phyloP scores from a whole-genome alignment of 2,888 invertebrate genomes.

The Syrphus vitripennis region DNA sequence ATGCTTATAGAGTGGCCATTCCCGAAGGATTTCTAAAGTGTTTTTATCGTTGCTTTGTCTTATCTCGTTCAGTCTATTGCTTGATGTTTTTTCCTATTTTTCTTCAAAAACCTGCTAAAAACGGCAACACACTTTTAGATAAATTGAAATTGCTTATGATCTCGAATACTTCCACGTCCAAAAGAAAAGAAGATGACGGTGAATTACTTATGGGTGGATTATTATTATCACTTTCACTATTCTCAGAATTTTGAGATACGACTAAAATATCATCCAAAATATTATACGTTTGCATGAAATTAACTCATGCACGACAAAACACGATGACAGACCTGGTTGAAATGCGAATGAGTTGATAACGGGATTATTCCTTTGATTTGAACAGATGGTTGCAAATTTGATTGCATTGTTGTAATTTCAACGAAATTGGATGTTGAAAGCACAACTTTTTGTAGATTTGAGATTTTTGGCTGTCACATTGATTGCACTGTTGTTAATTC shows the following conservation, averaged over 20 bases:
- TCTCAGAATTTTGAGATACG: not conserved
- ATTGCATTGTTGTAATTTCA: not conserved
- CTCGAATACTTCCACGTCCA: not conserved
- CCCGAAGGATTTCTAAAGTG: not conserved
- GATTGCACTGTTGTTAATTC: too few relatives aligned
- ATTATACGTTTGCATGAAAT: not conserved
- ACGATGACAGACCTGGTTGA: too few relatives aligned
- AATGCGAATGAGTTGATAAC: not conserved
- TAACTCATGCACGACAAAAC: too few relatives aligned
- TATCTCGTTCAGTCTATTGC: not conserved
- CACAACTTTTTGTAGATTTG: not conserved
- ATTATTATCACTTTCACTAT: not conserved
- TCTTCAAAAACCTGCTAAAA: not conserved
- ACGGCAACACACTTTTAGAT: not conserved
- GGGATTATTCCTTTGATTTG: not conserved
- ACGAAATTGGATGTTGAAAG: not conserved
- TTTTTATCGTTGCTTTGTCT: not conserved
- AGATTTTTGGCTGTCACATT: too few relatives aligned
- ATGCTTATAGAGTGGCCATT: constrained; percentile 31
- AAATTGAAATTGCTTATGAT: not conserved
- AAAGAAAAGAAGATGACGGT: not conserved
- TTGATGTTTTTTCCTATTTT: not conserved
- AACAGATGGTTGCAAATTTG: not conserved
- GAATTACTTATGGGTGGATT: not conserved
- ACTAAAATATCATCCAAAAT: not conserved